phyloP scores from a whole-genome alignment of 2,888 invertebrate genomes.

The Serripes groenlandicus region DNA sequence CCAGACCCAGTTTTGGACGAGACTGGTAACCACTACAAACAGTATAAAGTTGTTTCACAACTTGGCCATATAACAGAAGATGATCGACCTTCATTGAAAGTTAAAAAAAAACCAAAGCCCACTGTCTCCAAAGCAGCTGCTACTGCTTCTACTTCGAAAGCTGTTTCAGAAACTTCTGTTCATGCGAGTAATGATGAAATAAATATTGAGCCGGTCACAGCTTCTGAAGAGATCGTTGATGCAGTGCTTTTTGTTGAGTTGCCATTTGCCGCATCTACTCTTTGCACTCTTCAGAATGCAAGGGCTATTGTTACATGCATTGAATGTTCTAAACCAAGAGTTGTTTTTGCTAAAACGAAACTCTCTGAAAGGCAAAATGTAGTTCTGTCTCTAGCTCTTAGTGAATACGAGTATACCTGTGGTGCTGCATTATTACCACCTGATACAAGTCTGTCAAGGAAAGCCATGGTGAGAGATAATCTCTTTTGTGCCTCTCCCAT shows the following conservation, averaged over 20 bases:
- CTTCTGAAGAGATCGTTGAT: too few relatives aligned
- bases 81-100: conserved; percentile 42
- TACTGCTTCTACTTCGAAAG: background rate
- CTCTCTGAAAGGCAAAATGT: background rate
- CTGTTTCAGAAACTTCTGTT: background rate
- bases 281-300: conserved; percentile 16
- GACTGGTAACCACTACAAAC: conserved; percentile 35
- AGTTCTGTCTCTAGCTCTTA: background rate
- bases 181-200: too few relatives aligned
- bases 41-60: conserved; percentile 27
- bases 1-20: conserved; percentile 59
- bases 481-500: background rate
- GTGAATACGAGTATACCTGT: conserved; percentile 23
- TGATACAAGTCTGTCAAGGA: background rate
- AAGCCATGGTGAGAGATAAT: background rate
- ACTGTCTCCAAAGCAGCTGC: background rate
- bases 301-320: conserved; percentile 2
- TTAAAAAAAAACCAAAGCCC: background rate
- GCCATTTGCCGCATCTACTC: too few relatives aligned
- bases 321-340: conserved; percentile 25
- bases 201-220: too few relatives aligned
- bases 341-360: background rate
- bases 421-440: conserved; percentile 10
- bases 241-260: too few relatives aligned
- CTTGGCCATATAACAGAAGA: conserved; percentile 15